Base-by-base conservation (phyloP, 1,140 invertebrate genomes). In the Heliothis subflexa region DNA sequence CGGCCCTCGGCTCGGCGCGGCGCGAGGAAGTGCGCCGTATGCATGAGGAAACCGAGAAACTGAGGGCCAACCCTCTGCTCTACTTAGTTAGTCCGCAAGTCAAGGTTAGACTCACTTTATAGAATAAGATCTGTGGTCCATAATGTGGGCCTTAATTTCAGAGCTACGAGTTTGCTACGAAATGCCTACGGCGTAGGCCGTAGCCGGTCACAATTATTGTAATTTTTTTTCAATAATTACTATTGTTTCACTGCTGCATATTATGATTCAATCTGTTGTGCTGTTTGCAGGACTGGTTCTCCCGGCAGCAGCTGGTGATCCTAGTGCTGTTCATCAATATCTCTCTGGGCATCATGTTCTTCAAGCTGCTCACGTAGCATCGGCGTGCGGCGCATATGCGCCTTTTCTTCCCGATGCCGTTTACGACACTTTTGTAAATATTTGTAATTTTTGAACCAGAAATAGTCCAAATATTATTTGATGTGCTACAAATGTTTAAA, bases 11-110 rank as follows among this genome's bases (percentile, higher is more conserved):
- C 83, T 98, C 98, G 73, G 97, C 98, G 80, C 96, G 99, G 74
- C 96, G 99, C 78, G 99, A 99, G 94, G 98, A 99, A 94, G 96
- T 99, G 66, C 96, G 99, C 84, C 96, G 97, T 80, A 97, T 99
- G 95, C 96, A 97, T 86, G 98, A 99, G 93, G 97, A 99, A 92
- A 97, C 97, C 74, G 99, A 99, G 94, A 96, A 98, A 93, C 96
- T 99, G 76, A 96, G 98, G 90, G 98, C 98, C 84, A 99, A 99
- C 96, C 99, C 99, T 85, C 95, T 99, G 80, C 96, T 99, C 73
- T 99, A 99, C 94, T 95, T 99, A 92, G 97, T 98, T 96, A 99
- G 98, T 97, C 98, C 98, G 86, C 97, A 98, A 96, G 97, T 99
- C 85, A 99, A 99, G 98, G 99, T 99, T 95, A 96, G 95, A 16